Conservation (phyloP, 2,888 invertebrate species). For the Leucophenga montana region DNA sequence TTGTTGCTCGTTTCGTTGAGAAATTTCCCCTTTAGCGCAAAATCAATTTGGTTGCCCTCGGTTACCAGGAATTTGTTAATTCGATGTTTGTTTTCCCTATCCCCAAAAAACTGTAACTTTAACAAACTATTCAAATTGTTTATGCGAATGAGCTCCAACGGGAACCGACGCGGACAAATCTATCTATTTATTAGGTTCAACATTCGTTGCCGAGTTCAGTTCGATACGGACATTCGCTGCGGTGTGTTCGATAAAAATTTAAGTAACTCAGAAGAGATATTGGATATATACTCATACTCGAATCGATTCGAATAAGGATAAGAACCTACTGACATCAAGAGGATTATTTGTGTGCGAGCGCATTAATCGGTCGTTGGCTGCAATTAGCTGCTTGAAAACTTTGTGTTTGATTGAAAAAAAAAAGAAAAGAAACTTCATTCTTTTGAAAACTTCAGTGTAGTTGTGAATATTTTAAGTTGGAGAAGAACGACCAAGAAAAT, state of each 20-base stretch:
- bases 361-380: too few relatives aligned
- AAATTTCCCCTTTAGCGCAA: slow-evolving; percentile 42
- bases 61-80: slow-evolving; percentile 73
- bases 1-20: slow-evolving; percentile 58
- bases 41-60: slow-evolving; percentile 69
- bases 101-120: slow-evolving; percentile 32
- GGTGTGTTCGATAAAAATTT: slow-evolving; percentile 5
- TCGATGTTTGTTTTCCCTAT: slow-evolving; percentile 67
- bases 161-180: slow-evolving; percentile 14
- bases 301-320: too few relatives aligned
- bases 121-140: slow-evolving; percentile 19
- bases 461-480: too few relatives aligned
- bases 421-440: too few relatives aligned
- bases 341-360: too few relatives aligned
- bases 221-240: slow-evolving; percentile 17
- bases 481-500: too few relatives aligned
- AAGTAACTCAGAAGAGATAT: background rate
- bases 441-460: too few relatives aligned
- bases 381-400: too few relatives aligned
- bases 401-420: too few relatives aligned
- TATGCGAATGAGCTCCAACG: slow-evolving; percentile 12
- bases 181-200: slow-evolving; percentile 13
- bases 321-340: too few relatives aligned
- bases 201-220: slow-evolving; percentile 13
- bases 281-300: too few relatives aligned